Conservation (phyloP, 2,113 vertebrate species). For the Gulo gulo region DNA sequence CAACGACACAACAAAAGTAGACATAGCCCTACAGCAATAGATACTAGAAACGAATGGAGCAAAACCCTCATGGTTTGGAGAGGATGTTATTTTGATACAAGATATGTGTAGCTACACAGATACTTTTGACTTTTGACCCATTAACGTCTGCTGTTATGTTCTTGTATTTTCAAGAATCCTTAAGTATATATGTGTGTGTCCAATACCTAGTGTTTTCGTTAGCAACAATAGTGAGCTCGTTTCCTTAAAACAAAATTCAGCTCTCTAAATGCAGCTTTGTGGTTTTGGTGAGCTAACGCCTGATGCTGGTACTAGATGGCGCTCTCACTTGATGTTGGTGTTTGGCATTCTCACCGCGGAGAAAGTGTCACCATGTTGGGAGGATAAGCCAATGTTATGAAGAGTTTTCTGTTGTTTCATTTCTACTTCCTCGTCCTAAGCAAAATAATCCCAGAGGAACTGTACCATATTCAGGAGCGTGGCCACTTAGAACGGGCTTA, state of each 20-base stretch:
- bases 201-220: neutral
- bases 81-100: neutral
- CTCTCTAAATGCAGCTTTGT: neutral
- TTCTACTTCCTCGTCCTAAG: neutral
- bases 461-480: neutral
- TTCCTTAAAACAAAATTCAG: neutral
- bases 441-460: neutral
- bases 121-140: neutral
- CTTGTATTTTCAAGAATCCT: neutral
- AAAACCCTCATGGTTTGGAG: neutral
- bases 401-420: neutral
- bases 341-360: neutral
- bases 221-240: neutral
- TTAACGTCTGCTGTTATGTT: neutral
- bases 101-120: neutral
- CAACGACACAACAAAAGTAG: neutral
- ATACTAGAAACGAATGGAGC: neutral
- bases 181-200: neutral
- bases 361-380: neutral
- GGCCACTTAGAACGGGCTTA: neutral
- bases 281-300: neutral
- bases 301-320: neutral
- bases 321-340: neutral
- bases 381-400: neutral
- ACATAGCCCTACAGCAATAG: neutral